Evolutionary conservation across 2,113 vertebrate species (phyloP).

Genomic region (Engystomops pustulosus): DNA sequence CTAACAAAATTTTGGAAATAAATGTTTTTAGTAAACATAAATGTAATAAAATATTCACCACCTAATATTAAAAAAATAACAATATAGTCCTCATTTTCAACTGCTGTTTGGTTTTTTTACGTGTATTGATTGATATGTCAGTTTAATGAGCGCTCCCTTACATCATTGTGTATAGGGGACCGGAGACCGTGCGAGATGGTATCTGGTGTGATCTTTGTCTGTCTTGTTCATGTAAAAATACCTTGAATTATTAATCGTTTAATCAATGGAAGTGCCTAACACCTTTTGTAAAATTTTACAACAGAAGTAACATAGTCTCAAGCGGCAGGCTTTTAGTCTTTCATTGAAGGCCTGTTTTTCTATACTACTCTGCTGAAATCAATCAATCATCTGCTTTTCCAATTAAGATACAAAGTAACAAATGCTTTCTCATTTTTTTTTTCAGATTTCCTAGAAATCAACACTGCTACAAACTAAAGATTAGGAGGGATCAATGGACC

Average conservation of each 20-base stretch:
- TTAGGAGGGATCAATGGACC: too few species aligned
- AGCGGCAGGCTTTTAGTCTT: constrained; percentile 20
- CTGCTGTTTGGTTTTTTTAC: constrained; percentile 8
- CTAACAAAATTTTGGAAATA: not conserved
- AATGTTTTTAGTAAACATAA: not conserved
- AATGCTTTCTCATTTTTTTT: not conserved
- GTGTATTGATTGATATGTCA: constrained; percentile 58
- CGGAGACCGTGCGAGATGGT: constrained; percentile 13
- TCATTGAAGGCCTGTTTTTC: constrained; percentile 20
- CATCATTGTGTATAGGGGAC: constrained; percentile 41
- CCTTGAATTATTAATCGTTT: constrained; percentile 52
- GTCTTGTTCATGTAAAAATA: constrained; percentile 52
- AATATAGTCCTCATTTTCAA: constrained; percentile 26
- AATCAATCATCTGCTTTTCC: not conserved
- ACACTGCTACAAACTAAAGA: not conserved
- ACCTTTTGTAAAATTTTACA: constrained; percentile 50
- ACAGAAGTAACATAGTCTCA: constrained; percentile 40
- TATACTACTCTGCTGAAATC: constrained; percentile 10
- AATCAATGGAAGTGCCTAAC: constrained; percentile 50
- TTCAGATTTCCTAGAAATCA: not conserved
- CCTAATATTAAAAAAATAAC: not conserved
- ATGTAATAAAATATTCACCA: not conserved
- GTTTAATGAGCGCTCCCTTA: constrained; percentile 18
- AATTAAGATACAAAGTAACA: too few species aligned
- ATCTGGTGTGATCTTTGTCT: constrained; percentile 55